phyloP scores from a whole-genome alignment of 23 tunicate genomes.

The Halocynthia roretzi region DNA sequence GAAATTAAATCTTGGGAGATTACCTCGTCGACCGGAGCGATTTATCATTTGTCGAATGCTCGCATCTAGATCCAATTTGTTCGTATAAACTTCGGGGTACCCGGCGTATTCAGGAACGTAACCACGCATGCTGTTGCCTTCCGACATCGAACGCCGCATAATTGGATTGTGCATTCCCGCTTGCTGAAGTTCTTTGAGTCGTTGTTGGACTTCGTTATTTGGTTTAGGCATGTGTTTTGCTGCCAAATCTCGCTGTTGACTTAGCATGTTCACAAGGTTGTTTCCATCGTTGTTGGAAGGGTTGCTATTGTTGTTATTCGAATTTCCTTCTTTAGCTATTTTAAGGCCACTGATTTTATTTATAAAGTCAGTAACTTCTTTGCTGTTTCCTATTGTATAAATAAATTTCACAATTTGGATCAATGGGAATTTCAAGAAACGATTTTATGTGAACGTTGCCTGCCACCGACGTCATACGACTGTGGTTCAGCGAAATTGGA shows the following conservation, averaged over 20 bases:
- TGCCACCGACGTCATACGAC: too few relatives aligned
- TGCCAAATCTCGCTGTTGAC: slow-evolving; percentile 23
- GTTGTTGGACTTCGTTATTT: slow-evolving; percentile 75
- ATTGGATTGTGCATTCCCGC: slow-evolving; percentile 21
- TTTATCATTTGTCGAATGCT: slow-evolving; percentile 52
- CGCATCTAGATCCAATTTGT: slow-evolving; percentile 59
- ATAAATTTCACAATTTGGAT: background rate
- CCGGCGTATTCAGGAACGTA: slow-evolving; percentile 49
- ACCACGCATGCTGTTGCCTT: slow-evolving; percentile 15
- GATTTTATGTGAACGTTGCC: too few relatives aligned
- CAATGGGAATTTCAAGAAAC: too few relatives aligned
- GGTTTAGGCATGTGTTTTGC: slow-evolving; percentile 28
- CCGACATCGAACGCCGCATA: slow-evolving; percentile 52
- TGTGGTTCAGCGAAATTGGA: too few relatives aligned
- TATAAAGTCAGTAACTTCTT: slow-evolving; percentile 34
- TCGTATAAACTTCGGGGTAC: slow-evolving; percentile 50
- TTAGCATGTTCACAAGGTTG: slow-evolving; percentile 7
- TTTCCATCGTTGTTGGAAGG: background rate
- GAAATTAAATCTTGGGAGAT: background rate
- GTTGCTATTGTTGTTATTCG: slow-evolving; percentile 2
- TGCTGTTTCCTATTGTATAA: slow-evolving; percentile 8
- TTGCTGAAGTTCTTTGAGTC: slow-evolving; percentile 72
- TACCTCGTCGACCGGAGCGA: slow-evolving; percentile 47
- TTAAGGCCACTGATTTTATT: slow-evolving; percentile 30
- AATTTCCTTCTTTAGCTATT: slow-evolving; percentile 9